These are phyloP conservation scores for Mormyrops attenuatus DNA, from an alignment of 2,797 vertebrate species.

Conservation along the genomic window DNA sequence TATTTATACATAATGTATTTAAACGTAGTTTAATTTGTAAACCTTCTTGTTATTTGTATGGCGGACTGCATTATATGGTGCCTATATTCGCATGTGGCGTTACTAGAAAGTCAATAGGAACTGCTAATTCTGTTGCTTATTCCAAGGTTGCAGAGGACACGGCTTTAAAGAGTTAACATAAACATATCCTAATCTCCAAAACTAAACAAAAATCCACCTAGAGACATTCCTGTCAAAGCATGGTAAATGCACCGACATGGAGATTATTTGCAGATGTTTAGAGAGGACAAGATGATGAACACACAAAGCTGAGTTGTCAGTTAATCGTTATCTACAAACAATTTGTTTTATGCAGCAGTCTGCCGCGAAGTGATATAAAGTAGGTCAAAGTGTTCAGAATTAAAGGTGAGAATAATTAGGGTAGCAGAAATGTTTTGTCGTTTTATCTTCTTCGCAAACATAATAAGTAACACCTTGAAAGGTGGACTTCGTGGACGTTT, in stretches of 20 bases:
- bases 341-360: slow-evolving; percentile 6
- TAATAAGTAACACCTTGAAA: background rate
- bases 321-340: slow-evolving; percentile 19
- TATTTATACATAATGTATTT: background rate
- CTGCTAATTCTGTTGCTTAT: background rate
- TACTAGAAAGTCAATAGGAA: background rate
- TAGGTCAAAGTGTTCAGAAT: background rate
- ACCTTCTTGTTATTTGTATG: background rate
- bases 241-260: slow-evolving; percentile 20
- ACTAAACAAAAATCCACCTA: slow-evolving; percentile 18
- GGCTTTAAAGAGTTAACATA: slow-evolving; percentile 10
- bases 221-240: slow-evolving; percentile 15
- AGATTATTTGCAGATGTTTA: slow-evolving; percentile 24
- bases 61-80: background rate
- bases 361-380: slow-evolving; percentile 10
- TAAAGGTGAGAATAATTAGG: slow-evolving; percentile 6
- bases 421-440: background rate
- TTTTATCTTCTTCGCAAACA: slow-evolving; percentile 8
- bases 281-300: slow-evolving; percentile 14
- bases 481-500: background rate
- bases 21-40: background rate
- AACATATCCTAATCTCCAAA: slow-evolving; percentile 18
- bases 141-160: background rate
- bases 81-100: background rate
- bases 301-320: slow-evolving; percentile 8